These are phyloP conservation scores for Orussus abietinus DNA, from an alignment of 1,140 invertebrate genomes.

Conservation along the genomic window DNA sequence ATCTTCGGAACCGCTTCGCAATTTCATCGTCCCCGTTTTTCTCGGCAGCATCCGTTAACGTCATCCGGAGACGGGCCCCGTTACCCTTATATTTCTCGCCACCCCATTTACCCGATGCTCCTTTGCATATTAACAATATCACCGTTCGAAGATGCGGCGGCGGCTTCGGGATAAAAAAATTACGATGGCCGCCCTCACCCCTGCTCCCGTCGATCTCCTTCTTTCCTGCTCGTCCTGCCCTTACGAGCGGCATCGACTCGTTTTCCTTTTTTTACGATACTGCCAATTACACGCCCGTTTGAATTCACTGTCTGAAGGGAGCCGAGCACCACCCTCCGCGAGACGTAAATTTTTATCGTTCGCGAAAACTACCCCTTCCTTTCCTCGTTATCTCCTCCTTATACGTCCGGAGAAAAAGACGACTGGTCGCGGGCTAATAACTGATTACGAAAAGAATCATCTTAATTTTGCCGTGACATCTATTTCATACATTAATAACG, in stretches of 20 bases:
- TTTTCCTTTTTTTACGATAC: conserved; percentile 55
- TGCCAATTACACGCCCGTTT: conserved; percentile 55
- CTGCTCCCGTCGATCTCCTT: neutral
- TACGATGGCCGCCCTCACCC: conserved; percentile 35
- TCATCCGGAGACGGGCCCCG: conserved; percentile 20
- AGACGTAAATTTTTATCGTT: conserved; percentile 49
- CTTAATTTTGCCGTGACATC: no score
- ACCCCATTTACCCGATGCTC: conserved; percentile 51
- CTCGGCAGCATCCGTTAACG: conserved; percentile 2
- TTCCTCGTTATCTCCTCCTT: no score
- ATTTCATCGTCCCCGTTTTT: conserved; percentile 9
- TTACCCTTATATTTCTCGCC: conserved; percentile 44
- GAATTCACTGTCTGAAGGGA: conserved; percentile 50
- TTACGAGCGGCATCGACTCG: conserved; percentile 28
- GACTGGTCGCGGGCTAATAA: no score
- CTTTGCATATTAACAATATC: conserved; percentile 56
- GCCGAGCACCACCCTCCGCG: conserved; percentile 36
- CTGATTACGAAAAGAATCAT: no score
- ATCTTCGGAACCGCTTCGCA: conserved; percentile 25
- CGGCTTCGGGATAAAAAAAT: conserved; percentile 51
- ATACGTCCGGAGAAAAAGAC: no score
- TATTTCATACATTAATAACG: no score
- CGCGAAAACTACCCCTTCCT: no score
- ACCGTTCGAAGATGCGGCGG: conserved; percentile 41
- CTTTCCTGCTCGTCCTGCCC: conserved; percentile 14